Evolutionary conservation across 2,888 invertebrate genomes (phyloP), one percentile per base, ranked within the genome.

Genomic region (Eulithis testata): DNA sequence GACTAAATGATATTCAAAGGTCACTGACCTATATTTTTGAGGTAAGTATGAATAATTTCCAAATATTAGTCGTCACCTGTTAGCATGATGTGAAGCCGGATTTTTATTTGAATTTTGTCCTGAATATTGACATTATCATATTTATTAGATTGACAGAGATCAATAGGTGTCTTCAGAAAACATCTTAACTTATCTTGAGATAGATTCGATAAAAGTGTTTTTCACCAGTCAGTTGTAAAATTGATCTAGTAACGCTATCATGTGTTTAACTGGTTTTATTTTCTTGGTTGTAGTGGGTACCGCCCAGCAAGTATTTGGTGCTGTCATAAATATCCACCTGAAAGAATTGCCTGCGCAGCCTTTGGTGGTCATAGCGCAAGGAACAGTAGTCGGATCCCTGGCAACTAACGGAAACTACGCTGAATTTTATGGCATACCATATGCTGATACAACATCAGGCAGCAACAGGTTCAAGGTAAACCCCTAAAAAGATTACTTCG

Each of bases 371-470:
- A 86, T 87, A 57, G 12, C 61, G 0, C 90, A 90, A 76, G 92
- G 91, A 40, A 75, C 71, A 2, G 83, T 91, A 0, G 56, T 82
- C 4, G 92, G 92, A 2, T 75, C 82, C n/a, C 44, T 66, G 0
- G 76, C 83, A 11, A 14, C 67, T 1, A 80, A 85, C 73, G 84
- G 86, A 4, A 65, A 73, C 14, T 86, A 84, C 70, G 83, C 70
- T 47, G 84, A 87, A 63, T 92, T 89, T 66, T 73, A 86, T 72
- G 92, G 92, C 1, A 90, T 92, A 65, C 92, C 91, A 0, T 91
- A 88, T 60, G 92, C 90, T 21, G 91, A 86, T 65, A 81, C 89
- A 1, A 90, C 92, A 0, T 81, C 89, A 4, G 90, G 91, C 21
- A 75, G 49, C 37, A 81, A 90, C 63, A 79, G 92, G 63, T 92